Evolutionary conservation across 2,113 vertebrate species (phyloP), one percentile per base, ranked within the genome.

Genomic region (Dicaeum eximium): DNA sequence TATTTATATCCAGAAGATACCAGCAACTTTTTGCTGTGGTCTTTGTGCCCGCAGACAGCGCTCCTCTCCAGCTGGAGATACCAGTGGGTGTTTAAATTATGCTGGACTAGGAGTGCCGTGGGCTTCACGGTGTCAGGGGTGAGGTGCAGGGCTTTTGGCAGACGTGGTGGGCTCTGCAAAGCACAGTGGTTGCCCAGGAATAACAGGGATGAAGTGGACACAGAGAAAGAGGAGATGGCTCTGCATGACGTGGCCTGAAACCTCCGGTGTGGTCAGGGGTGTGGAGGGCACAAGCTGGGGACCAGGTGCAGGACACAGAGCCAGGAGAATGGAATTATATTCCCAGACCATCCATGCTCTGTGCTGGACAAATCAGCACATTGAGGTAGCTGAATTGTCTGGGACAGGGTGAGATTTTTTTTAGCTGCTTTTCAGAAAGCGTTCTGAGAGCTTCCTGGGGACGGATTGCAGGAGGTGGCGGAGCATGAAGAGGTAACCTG

Each of bases 211-310:
- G 24, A 23, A 9, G 30, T 6, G 4, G 30, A 35, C 66, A 9
- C 4, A 5, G 20, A 4, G 37, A 5, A 3, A 1, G 3, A 33
- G 40, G 23, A 33, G 25, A 7, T n/a, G 13, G 15, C 24, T 85
- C 37, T 3, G 4, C n/a, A 0, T 6, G 40, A 7, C 1, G 7
- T 6, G 7, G 6, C 71, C 9, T 18, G 50, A 30, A 58, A 11
- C 24, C 8, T 21, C 58, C 6, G 50, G 12, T 5, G 18, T 7
- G 8, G 37, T 9, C 38, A 37, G 42, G 16, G 13, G 6, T n/a
- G 60, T 44, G 7, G 38, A 83, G 25, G 9, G n/a, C 24, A 20
- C 0, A 3, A 58, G 13, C 0, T n/a, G 16, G 8, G 44, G 18
- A 51, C 25, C 9, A 48, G 50, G 23, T 0, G 0, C 15, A 5